phyloP scores from a whole-genome alignment of 2,888 invertebrate species.

The Sphaerophoria rueppellii region DNA sequence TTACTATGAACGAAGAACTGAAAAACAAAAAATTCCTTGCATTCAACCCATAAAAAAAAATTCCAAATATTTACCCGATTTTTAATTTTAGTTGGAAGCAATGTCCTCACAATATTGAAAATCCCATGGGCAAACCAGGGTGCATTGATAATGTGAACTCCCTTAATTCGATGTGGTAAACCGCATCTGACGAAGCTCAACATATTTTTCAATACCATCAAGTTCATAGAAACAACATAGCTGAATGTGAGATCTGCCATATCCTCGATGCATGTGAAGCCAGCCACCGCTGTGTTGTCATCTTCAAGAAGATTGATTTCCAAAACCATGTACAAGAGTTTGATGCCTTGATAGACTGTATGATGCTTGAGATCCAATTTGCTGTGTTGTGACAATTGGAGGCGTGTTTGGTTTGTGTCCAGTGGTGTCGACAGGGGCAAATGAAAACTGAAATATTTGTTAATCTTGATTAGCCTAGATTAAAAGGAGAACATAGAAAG shows the following conservation, averaged over 20 bases:
- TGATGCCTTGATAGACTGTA: constrained; percentile 82
- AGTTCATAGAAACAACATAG: constrained; percentile 84
- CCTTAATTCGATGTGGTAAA: constrained; percentile 84
- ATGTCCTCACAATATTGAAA: constrained; percentile 83
- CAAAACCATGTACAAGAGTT: constrained; percentile 83
- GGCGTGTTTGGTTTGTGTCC: constrained; percentile 81
- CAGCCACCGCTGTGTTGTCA: constrained; percentile 83
- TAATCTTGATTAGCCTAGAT: neutral
- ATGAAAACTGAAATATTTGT: constrained; percentile 66
- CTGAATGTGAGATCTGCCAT: constrained; percentile 83
- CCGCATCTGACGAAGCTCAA: constrained; percentile 83
- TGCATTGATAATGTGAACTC: constrained; percentile 84
- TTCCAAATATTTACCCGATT: constrained; percentile 83
- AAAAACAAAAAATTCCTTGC: constrained; percentile 40
- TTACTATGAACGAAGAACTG: constrained; percentile 55
- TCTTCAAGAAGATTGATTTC: constrained; percentile 84
- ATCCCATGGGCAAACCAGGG: constrained; percentile 84
- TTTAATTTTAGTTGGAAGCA: constrained; percentile 84
- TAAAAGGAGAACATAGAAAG: neutral
- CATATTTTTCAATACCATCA: constrained; percentile 84
- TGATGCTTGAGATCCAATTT: constrained; percentile 81
- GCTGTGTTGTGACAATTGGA: constrained; percentile 82
- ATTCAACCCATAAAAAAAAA: neutral
- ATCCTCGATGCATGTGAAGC: constrained; percentile 83
- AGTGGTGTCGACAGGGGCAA: constrained; percentile 74